phyloP scores from a whole-genome alignment of 1,140 invertebrate species.

The Elymnias hypermnestra region DNA sequence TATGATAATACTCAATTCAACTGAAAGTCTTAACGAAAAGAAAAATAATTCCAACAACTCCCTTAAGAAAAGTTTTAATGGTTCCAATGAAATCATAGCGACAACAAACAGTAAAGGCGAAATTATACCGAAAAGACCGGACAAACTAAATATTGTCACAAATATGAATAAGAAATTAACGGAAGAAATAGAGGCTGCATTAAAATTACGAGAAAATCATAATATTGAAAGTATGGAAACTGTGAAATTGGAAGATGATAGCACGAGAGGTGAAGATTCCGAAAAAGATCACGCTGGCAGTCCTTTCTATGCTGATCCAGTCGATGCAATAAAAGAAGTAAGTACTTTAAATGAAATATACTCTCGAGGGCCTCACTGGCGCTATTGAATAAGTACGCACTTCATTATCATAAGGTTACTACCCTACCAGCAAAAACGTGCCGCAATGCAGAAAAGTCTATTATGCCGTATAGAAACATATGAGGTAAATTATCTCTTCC shows the following conservation, averaged over 20 bases:
- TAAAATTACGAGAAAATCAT: conserved; percentile 56
- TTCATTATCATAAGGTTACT: too few relatives aligned
- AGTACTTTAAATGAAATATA: conserved; percentile 14
- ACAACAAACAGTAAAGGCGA: conserved; percentile 75
- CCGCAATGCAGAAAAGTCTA: too few relatives aligned
- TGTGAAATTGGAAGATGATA: conserved; percentile 61
- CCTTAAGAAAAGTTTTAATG: conserved; percentile 59
- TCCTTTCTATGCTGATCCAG: conserved; percentile 94
- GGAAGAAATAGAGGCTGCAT: conserved; percentile 64
- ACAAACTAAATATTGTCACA: conserved; percentile 66
- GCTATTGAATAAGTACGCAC: too few relatives aligned
- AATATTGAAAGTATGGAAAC: conserved; percentile 70
- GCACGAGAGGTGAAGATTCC: conserved; percentile 42
- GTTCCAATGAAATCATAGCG: conserved; percentile 68
- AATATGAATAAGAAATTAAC: conserved; percentile 72
- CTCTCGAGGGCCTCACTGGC: too few relatives aligned
- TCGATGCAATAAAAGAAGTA: conserved; percentile 85
- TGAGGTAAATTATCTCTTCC: too few relatives aligned
- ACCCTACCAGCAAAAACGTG: too few relatives aligned
- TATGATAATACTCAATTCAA: conserved; percentile 54
- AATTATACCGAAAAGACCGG: conserved; percentile 65
- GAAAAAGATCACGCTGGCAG: conserved; percentile 82
- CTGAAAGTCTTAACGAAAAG: conserved; percentile 61
- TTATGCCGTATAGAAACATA: too few relatives aligned
- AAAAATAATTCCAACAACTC: conserved; percentile 55